Conservation (phyloP, 2,888 invertebrate genomes). For the Matsumyia berberina region DNA sequence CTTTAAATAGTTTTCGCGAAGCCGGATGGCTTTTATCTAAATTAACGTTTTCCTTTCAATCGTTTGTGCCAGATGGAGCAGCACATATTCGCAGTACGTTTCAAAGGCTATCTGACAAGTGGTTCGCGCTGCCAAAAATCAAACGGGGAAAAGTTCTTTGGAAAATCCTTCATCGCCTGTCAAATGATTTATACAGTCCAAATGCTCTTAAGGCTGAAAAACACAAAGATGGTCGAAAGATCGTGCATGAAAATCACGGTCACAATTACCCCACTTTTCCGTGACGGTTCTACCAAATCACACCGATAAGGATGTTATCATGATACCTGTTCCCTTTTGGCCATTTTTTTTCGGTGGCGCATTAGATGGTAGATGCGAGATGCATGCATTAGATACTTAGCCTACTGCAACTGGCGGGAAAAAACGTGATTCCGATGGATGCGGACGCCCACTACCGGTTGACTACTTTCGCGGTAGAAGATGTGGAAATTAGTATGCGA, state of each 20-base stretch:
- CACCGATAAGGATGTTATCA: slow-evolving; percentile 71
- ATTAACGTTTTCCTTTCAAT: slow-evolving; percentile 70
- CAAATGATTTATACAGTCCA: slow-evolving; percentile 55
- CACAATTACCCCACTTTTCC: slow-evolving; percentile 73
- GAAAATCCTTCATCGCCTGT: slow-evolving; percentile 39
- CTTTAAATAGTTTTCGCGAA: slow-evolving; percentile 48
- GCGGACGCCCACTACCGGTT: slow-evolving; percentile 60
- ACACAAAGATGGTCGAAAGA: neutral
- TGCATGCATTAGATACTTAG: slow-evolving; percentile 57
- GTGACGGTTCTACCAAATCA: slow-evolving; percentile 49
- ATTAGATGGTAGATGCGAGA: slow-evolving; percentile 57
- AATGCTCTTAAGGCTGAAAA: slow-evolving; percentile 33
- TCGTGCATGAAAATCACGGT: slow-evolving; percentile 69
- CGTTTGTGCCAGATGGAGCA: neutral
- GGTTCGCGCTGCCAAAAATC: slow-evolving; percentile 29
- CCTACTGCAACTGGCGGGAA: slow-evolving; percentile 37
- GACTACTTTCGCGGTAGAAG: slow-evolving; percentile 55
- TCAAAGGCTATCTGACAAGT: neutral
- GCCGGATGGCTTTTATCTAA: slow-evolving; percentile 68
- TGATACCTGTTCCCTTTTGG: slow-evolving; percentile 72
- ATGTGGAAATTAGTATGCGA: slow-evolving; percentile 65
- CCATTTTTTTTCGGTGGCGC: slow-evolving; percentile 66
- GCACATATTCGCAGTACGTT: slow-evolving; percentile 9
- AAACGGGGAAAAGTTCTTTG: slow-evolving; percentile 3
- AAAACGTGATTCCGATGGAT: slow-evolving; percentile 69